Evolutionary conservation across 35 echinoderm and acorn worm genomes (phyloP), one percentile per base, ranked within the genome.

Genomic region (Lytechinus pictus): DNA sequence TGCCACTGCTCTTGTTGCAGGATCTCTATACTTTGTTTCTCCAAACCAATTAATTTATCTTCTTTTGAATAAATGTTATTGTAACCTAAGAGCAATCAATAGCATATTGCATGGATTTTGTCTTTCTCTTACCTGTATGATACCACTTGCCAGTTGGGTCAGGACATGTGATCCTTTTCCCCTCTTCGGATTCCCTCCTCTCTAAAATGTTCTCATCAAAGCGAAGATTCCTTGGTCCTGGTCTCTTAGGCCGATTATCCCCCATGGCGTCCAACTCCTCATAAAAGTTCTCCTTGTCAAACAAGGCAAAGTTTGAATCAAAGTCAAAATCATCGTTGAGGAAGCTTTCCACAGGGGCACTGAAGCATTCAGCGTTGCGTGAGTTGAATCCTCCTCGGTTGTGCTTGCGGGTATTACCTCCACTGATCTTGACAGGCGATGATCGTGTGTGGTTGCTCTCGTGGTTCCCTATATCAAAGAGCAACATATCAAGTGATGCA

Each of bases 251-350:
- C 52, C 92, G 92, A 91, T 95, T 95, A 9, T 96, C 96, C 11
- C 96, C 96, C 92, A 95, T 95, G 1, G 98, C 94, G 52, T 95
- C 95, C 28, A 99, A 95, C 94, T 98, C 98, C 66, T 99, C 97
- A 93, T 98, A 99, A 3, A 99, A 95, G 28, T 97, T 97, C 5
- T 97, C 97, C 96, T 99, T 99, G 95, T 99, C 96, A 92, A 99
- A 99, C n/a, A 97, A 92, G 52, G 96, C 97, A 53, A 98, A 86
- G 86, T 97, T 99, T 53, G 95, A 95, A 54, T 97, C 98, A 97
- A 99, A 99, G 95, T 99, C 98, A 96, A 99, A 99, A 92, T 99
- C 98, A 86, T 95, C 93, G 16, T n/a, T 55, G 19, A 97, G 58
- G 94, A 94, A 95, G 61, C 91, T 96, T 10, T 98, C 96, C 19